Evolutionary conservation across 2,113 vertebrate genomes (phyloP), one percentile per base, ranked within the genome.

Genomic region (Falcunculus frontatus): DNA sequence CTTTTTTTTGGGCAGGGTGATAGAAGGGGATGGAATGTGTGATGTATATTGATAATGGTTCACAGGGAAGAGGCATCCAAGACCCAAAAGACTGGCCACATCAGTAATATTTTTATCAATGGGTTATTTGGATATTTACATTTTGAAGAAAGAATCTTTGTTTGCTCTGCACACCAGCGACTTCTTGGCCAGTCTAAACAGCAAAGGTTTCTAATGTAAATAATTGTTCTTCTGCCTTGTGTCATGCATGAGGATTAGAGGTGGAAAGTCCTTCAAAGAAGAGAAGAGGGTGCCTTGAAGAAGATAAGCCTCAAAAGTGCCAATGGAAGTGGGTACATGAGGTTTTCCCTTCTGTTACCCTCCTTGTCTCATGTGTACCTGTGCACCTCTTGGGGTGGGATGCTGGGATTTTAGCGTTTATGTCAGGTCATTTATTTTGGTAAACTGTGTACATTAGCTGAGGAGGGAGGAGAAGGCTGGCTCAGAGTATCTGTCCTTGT

Each of bases 131-230:
- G 95, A 86, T 77, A 96, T 94, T 91, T 96, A 88, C 72, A 56
- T 84, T 83, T 88, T 70, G 55, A 64, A 79, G 52, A 67, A 86
- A 85, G 79, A 88, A 68, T 86, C 79, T 91, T 93, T 82, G 42
- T 83, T 94, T 94, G 84, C 57, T 89, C 69, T 53, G 35, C 59
- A 67, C 84, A 93, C 47, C 82, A 70, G 75, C 27, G 67, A 39
- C 75, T 83, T 90, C 62, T 87, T 88, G 82, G 59, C 59, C 87
- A 96, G 87, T 74, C 87, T 93, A 94, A 97, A 96, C 94, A 90
- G 67, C 67, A 83, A 80, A 80, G 67, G 78, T 91, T 91, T 76
- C 89, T 94, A 96, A 88, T 44, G 42, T 96, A 94, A 96, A 89
- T 93, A 83, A 83, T 77, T 90, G 59, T 27, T 87, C 55, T 80